Evolutionary conservation across 2,113 vertebrate species (phyloP), one percentile per base, ranked within the genome.

Genomic region (Eleginops maclovinus): DNA sequence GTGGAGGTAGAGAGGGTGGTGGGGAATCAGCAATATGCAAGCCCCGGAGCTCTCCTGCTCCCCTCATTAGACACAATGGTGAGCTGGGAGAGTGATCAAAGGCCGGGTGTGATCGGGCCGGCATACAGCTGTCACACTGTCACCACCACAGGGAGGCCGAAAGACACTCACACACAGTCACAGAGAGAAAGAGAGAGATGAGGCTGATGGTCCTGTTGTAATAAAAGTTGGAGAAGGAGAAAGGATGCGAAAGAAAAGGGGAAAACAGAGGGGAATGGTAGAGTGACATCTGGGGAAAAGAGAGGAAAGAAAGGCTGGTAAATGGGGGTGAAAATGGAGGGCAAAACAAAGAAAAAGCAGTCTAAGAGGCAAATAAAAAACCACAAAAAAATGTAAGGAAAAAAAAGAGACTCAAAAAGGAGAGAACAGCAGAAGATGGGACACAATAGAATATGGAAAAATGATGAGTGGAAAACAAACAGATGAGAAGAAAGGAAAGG

Each of bases 51-150:
- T 75, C 84, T 44, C 77, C 83, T 78, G 72, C 79, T 75, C 31
- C 59, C 67, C 88, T 87, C 80, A 87, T 91, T 90, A 91, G 72
- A 67, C 75, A 84, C 82, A 87, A 83, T 85, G 87, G 79, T 73
- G 83, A 87, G 72, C 53, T 60, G 68, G 55, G 79, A 80, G 70
- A 62, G 72, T 90, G 87, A 91, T 90, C 87, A 90, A 92, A 89
- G 83, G 75, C 58, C 4, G 46, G 63, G 64, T 65, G 56, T 55
- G 79, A 90, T 72, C 56, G 31, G 66, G 54, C 61, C 77, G 54
- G 76, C 75, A 75, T 77, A 76, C 79, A 91, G 84, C 86, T 91
- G 88, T 90, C 88, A 85, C 88, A 75, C 84, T 77, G 84, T 75
- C 83, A 77, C 74, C 75, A 59, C 71, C 70, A 55, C 59, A 53